A percentile compares a stretch with the other conserved stretches of the same genome.
Evolutionary conservation across 2,888 invertebrate genomes (phyloP).

Genomic region (Notocelia uddmanniana): DNA sequence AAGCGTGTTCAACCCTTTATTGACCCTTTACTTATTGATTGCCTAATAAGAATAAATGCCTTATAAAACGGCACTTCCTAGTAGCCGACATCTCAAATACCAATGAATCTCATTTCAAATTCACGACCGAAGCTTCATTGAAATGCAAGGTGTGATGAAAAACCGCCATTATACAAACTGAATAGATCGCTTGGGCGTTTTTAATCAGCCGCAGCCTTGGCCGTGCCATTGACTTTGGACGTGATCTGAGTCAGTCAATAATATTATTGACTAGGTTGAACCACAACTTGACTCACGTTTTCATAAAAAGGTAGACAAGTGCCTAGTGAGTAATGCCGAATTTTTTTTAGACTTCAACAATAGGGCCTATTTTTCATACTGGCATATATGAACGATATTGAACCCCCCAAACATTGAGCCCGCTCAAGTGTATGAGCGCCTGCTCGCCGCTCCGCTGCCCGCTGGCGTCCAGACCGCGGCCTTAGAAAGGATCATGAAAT

Average conservation of each 20-base stretch:
- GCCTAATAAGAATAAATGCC: too few relatives aligned
- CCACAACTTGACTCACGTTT: neutral
- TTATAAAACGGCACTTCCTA: constrained; percentile 3
- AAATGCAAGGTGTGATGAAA: constrained; percentile 28
- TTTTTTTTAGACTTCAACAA: too few relatives aligned
- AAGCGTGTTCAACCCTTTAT: too few relatives aligned
- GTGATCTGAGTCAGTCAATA: constrained; percentile 23
- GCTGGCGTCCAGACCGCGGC: too few relatives aligned
- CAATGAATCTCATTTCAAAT: constrained; percentile 15
- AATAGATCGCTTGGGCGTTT: constrained; percentile 22
- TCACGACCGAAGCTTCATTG: constrained; percentile 20
- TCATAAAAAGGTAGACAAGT: neutral
- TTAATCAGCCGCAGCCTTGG: constrained; percentile 36
- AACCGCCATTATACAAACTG: constrained; percentile 17
- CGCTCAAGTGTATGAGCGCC: too few relatives aligned
- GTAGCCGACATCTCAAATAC: constrained; percentile 7
- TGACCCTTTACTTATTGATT: too few relatives aligned
- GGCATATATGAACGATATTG: too few relatives aligned
- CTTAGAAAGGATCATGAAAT: too few relatives aligned
- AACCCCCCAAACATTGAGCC: too few relatives aligned
- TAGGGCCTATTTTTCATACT: too few relatives aligned
- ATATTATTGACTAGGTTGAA: constrained; percentile 5
- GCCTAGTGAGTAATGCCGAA: too few relatives aligned
- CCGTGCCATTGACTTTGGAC: constrained; percentile 26
- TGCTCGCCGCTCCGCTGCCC: too few relatives aligned